Base-by-base conservation (phyloP, 2,113 vertebrate species). In the Pollachius pollachius region DNA sequence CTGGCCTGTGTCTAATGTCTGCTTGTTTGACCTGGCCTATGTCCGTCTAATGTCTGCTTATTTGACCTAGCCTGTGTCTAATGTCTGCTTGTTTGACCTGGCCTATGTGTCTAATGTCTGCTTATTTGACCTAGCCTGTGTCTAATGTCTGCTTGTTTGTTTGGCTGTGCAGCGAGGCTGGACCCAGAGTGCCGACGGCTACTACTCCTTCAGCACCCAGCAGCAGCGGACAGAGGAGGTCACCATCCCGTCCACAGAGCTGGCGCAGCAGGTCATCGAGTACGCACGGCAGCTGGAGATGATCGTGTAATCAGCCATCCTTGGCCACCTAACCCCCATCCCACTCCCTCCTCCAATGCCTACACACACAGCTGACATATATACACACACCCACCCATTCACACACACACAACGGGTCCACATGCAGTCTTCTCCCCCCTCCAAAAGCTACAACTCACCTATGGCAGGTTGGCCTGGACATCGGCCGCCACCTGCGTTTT, bases 241-340 rank as follows among this genome's bases (percentile, higher is more conserved):
- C 68, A 95, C 89, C 74, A 97, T 98, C 76, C 95, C 96, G 17
- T 96, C 95, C 15, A 95, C 94, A 0, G 94, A 98, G 82, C 83
- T 98, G 88, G 95, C 95, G 78, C 90, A 93, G 67, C 95, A 98
- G 84, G 95, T 97, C 90, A 96, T 98, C 27, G 95, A 97, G 79
- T 97, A 96, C 17, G 95, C 96, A 64, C 91, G 94, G 70, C 96
- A 98, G 88, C 91, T 98, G 87, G 96, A 98, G 85, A 97, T 97
- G 96, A 97, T 97, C 69, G 96, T 97, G 86, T 97, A 93, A 86
- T 79, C 69, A 41, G 75, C 69, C 74, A 75, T 67, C 79, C 69
- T 9, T 48, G 9, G 9, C 12, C 41, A 2, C 12, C n/a, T 17
- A 15, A 71, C 41, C 52, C 23, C 81, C 73, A 87, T 69, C 78